These are phyloP conservation scores for Lutjanus argentimaculatus DNA, from an alignment of 2,797 vertebrate species.

Conservation along the genomic window DNA sequence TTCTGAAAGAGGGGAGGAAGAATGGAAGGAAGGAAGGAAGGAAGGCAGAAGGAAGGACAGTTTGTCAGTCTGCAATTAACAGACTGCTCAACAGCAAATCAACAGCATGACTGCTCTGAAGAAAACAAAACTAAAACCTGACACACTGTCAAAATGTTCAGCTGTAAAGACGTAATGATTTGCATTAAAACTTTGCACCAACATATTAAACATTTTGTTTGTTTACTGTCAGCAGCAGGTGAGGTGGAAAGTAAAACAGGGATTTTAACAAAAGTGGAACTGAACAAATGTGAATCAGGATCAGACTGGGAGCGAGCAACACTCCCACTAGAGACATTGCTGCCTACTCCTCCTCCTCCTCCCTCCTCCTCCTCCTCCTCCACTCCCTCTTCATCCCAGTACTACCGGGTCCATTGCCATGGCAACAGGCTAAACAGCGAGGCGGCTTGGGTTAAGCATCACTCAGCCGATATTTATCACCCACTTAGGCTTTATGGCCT, in stretches of 20 bases:
- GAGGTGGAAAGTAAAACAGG: neutral
- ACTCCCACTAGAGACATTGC: constrained; percentile 1
- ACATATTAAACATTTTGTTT: neutral
- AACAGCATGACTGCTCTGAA: no score
- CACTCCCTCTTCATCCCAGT: neutral
- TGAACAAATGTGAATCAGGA: neutral
- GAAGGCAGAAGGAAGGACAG: neutral
- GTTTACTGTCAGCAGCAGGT: neutral
- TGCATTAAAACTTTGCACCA: neutral
- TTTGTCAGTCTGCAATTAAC: neutral
- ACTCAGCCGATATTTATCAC: constrained; percentile 70
- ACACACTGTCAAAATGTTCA: neutral
- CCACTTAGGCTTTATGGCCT: constrained; percentile 75
- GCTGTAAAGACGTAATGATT: neutral
- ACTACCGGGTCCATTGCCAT: constrained; percentile 39
- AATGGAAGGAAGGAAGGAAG: no score
- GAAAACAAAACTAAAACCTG: neutral
- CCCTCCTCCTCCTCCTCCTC: neutral
- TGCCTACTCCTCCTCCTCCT: neutral
- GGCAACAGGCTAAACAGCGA: constrained; percentile 69
- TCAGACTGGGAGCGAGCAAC: no score
- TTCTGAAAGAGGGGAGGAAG: no score
- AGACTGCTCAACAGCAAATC: no score
- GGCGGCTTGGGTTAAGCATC: constrained; percentile 66
- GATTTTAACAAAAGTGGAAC: no score